Percentiles rank a stretch among this genome's conserved stretches.
phyloP scores from a whole-genome alignment of 2,113 vertebrate genomes.

The Struthio camelus region DNA sequence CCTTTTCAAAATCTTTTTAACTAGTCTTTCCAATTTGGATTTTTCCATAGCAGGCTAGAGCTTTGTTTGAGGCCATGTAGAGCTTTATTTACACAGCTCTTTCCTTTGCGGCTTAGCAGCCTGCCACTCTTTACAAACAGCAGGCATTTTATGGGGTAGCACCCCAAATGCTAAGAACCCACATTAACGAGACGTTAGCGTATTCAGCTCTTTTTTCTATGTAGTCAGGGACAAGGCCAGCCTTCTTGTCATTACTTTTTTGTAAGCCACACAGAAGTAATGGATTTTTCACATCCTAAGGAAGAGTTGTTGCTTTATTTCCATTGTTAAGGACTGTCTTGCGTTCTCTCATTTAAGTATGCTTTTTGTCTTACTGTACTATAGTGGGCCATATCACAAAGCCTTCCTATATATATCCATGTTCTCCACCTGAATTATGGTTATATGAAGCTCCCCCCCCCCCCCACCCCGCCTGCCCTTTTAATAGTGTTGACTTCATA shows the following conservation, averaged over 20 bases:
- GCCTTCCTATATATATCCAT: background rate
- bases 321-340: background rate
- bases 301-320: background rate
- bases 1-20: background rate
- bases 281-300: background rate
- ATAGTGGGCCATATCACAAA: background rate
- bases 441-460: rapidly evolving
- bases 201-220: background rate
- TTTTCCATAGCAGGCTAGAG: background rate
- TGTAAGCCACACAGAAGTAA: background rate
- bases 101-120: background rate
- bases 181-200: background rate
- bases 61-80: background rate
- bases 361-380: background rate
- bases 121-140: background rate
- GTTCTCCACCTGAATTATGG: background rate
- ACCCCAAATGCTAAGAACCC: background rate
- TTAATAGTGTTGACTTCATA: background rate
- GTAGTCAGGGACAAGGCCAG: background rate
- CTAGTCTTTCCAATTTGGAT: background rate
- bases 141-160: background rate
- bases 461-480: no score
- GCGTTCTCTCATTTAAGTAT: background rate
- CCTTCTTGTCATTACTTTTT: background rate
- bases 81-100: background rate